Conservation (phyloP, 2,113 vertebrate genomes). For the Thinocorus orbignyianus region DNA sequence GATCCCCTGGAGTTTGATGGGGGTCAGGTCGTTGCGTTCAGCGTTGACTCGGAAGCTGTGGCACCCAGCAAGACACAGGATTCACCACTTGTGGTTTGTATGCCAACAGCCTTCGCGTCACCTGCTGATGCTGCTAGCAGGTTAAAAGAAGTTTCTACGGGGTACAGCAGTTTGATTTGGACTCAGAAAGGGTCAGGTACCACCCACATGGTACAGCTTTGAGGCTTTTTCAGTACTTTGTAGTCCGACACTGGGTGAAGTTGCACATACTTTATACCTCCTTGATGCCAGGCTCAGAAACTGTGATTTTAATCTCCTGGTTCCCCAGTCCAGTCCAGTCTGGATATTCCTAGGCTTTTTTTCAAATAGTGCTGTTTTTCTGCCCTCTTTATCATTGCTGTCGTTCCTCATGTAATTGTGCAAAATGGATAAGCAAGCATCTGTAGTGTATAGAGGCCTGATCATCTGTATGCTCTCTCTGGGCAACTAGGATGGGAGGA, state of each 20-base stretch:
- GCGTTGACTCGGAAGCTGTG: accelerated
- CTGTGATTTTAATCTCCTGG: background rate
- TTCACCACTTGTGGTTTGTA: accelerated
- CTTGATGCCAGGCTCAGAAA: background rate
- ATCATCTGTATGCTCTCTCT: background rate
- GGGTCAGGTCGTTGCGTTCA: accelerated
- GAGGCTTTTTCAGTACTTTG: background rate
- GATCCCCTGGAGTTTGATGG: background rate
- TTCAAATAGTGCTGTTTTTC: background rate
- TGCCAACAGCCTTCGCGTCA: background rate
- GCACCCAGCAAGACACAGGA: background rate
- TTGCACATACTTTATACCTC: background rate
- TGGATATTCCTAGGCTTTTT: background rate
- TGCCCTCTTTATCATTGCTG: background rate
- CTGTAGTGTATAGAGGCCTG: background rate
- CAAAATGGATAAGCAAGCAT: background rate
- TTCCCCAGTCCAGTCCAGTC: accelerated
- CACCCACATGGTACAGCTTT: background rate
- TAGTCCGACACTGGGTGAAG: accelerated
- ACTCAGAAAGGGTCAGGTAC: background rate
- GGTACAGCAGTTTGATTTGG: background rate
- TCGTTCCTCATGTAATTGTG: background rate
- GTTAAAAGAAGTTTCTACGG: background rate
- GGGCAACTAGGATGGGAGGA: background rate
- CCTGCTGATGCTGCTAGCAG: accelerated